phyloP scores from a whole-genome alignment of 2,797 vertebrate genomes.

The Eulemur mongoz region DNA sequence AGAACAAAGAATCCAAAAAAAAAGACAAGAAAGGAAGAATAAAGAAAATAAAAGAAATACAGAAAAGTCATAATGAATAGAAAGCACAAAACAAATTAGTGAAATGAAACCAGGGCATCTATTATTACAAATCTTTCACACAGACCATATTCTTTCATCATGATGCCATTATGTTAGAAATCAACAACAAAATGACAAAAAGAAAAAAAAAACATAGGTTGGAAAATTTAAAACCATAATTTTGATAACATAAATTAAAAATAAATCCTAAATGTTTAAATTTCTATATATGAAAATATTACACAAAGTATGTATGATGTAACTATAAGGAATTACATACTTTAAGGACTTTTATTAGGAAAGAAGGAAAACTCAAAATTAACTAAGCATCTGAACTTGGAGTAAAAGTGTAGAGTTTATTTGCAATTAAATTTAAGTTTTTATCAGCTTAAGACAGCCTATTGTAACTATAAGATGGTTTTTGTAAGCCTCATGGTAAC shows the following conservation, averaged over 20 bases:
- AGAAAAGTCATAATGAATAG: background rate
- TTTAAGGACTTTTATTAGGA: background rate
- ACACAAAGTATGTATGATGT: background rate
- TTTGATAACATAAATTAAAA: background rate
- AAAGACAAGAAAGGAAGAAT: background rate
- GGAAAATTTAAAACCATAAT: background rate
- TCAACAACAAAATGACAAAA: background rate
- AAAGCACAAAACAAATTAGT: background rate
- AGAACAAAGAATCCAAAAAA: background rate
- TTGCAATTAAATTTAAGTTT: too few relatives aligned
- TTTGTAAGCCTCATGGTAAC: too few relatives aligned
- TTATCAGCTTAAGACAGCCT: too few relatives aligned
- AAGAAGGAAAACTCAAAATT: slow-evolving; percentile 9
- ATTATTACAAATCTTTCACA: background rate
- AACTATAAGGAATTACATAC: background rate
- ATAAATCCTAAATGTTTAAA: background rate
- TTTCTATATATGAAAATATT: background rate
- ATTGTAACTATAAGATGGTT: too few relatives aligned
- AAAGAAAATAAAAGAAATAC: background rate
- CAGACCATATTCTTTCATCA: background rate
- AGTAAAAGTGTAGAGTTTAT: too few relatives aligned
- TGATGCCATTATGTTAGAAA: background rate
- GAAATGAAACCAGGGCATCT: background rate
- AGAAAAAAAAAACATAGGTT: background rate
- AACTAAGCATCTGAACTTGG: background rate